Evolutionary conservation across 2,797 vertebrate genomes (phyloP).

Genomic region (Oreochromis grahami): DNA sequence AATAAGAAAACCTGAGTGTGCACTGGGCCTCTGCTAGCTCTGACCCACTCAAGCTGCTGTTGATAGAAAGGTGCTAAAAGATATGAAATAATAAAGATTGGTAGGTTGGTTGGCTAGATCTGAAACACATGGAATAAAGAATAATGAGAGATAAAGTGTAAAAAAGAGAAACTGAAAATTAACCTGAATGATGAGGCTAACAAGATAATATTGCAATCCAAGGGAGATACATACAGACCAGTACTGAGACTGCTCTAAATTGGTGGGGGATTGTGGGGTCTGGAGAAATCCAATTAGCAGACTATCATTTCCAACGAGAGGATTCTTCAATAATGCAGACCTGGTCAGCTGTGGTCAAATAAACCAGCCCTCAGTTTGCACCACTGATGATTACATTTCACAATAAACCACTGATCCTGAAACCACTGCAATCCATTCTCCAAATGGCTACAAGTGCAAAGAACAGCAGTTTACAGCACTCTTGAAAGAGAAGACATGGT

Average conservation of each 20-base stretch:
- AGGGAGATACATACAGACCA: neutral
- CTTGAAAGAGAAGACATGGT: neutral
- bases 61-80: neutral
- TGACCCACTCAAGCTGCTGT: neutral
- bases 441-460: constrained; percentile 2
- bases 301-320: constrained; percentile 35
- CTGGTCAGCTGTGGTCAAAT: constrained; percentile 31
- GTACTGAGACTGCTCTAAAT: neutral
- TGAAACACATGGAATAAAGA: neutral
- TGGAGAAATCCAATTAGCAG: constrained; percentile 47
- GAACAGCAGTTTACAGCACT: constrained; percentile 9
- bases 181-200: constrained; percentile 19
- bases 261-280: neutral
- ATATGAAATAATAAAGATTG: neutral
- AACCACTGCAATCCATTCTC: constrained; percentile 6
- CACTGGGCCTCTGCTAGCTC: neutral
- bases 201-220: neutral
- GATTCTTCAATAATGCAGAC: constrained; percentile 43
- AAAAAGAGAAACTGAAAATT: neutral
- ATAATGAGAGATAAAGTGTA: neutral
- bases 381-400: neutral
- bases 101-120: neutral
- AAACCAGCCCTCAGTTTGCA: constrained; percentile 4
- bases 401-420: constrained; percentile 20
- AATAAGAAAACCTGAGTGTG: neutral